Conservation (phyloP, 2,113 vertebrate genomes). For the Tragelaphus scriptus region DNA sequence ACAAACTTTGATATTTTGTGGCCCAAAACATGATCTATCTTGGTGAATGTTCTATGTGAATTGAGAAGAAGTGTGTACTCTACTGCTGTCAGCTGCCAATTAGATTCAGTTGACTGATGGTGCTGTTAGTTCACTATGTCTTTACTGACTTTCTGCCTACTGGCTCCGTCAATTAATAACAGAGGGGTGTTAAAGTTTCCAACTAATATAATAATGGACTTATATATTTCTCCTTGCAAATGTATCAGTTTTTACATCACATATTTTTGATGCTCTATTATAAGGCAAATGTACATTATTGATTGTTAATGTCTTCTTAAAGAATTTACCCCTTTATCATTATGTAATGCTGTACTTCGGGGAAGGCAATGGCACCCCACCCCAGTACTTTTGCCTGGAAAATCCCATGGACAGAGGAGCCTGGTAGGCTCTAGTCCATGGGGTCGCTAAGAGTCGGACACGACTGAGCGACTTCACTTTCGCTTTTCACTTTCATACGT, state of each 20-base stretch:
- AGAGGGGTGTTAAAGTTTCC: background rate
- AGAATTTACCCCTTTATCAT: background rate
- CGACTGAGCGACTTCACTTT: no score
- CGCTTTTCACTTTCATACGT: no score
- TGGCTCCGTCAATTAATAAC: background rate
- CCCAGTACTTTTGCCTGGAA: no score
- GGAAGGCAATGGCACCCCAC: no score
- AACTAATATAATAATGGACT: background rate
- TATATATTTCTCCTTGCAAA: background rate
- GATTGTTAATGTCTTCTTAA: background rate
- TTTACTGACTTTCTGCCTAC: background rate
- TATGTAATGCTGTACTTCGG: background rate
- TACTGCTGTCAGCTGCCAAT: background rate
- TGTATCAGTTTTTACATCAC: background rate
- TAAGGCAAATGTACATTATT: background rate
- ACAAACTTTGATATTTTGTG: background rate
- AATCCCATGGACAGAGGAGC: no score
- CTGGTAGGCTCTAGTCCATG: no score
- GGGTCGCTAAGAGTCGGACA: no score
- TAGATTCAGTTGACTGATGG: background rate
- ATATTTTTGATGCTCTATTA: background rate
- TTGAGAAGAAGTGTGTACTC: background rate
- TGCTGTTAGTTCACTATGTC: background rate
- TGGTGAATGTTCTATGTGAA: background rate
- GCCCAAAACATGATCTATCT: background rate